Base-by-base conservation (phyloP, 2,113 vertebrate species). In the Bostrychus sinensis region DNA sequence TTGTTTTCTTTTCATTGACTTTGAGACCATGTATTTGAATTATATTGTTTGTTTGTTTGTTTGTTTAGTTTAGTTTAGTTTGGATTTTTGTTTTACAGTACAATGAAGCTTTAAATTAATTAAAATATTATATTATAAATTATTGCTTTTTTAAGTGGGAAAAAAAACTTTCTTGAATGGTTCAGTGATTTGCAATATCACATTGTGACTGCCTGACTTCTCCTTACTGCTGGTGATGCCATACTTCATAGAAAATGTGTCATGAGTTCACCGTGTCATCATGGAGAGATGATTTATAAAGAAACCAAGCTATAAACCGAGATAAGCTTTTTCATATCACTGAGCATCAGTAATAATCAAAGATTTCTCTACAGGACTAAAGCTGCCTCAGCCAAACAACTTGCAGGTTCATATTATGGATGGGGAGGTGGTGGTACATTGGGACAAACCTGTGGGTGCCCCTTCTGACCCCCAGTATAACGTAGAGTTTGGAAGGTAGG, bases 401-500 rank as follows among this genome's bases (percentile, higher is more conserved):
- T 17, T 91, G 30, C 9, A 0, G 1, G 69, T 89, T 16, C 34
- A 83, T 8, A 80, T 90, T 61, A 54, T 46, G 57, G 91, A 93
- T 19, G 92, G 82, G 0, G 77, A 88, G 6, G 84, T 86, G n/a
- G 67, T 46, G 0, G 56, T 76, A 13, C 3, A 19, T 30, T 93
- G 92, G 92, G 28, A 63, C 4, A 28, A 16, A n/a, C 82, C 88
- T 1, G 2, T 1, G 3, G 43, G 50, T 1, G 60, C 56, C 4
- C 58, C 81, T 0, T 1, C 23, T 23, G 6, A 68, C 28, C 17
- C 4, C 19, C 4, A 8, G 4, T 93, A 92, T 72, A 84, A 86
- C 37, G 88, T 92, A 2, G 10, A 89, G 59, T 56, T 87, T 26
- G 5, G 0, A 72, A 70, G 22, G 92, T 93, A 90, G 23, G 88